Evolutionary conservation across 1,140 invertebrate species (phyloP).

Genomic region (Dendroctonus valens): DNA sequence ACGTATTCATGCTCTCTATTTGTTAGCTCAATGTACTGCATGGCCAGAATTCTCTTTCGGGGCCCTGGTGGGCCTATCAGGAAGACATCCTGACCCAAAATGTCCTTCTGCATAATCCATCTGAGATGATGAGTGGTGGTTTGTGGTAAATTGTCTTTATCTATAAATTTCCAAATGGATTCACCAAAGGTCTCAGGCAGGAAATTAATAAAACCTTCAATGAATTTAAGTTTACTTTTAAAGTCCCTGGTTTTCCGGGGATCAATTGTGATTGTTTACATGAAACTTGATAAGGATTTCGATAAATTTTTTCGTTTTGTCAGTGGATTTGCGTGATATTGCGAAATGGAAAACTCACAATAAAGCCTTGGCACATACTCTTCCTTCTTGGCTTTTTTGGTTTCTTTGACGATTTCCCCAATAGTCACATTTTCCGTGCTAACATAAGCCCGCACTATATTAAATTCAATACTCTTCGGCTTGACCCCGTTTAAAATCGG

Average conservation of each 20-base stretch:
- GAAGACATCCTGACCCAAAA: slow-evolving; percentile 93
- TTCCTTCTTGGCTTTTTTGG: neutral
- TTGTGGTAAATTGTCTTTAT: slow-evolving; percentile 57
- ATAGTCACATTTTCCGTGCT: neutral
- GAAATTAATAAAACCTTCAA: too few relatives aligned
- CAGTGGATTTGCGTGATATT: too few relatives aligned
- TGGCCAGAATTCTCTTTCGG: slow-evolving; percentile 67
- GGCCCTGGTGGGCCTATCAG: slow-evolving; percentile 88
- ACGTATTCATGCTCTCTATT: slow-evolving; percentile 91
- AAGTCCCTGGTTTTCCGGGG: too few relatives aligned
- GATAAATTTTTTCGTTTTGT: too few relatives aligned
- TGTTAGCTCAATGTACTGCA: slow-evolving; percentile 87
- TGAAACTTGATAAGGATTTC: too few relatives aligned
- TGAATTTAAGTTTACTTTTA: too few relatives aligned
- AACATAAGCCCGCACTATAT: neutral
- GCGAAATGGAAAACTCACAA: neutral
- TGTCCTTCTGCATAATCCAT: slow-evolving; percentile 95
- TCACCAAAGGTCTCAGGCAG: too few relatives aligned
- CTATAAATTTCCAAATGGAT: slow-evolving; percentile 28
- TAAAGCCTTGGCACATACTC: neutral
- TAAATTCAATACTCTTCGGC: neutral
- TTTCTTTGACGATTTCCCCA: neutral
- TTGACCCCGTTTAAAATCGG: neutral
- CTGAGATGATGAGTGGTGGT: slow-evolving; percentile 76
- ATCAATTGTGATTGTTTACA: too few relatives aligned